These are phyloP conservation scores for Taeniopygia guttata DNA, from an alignment of 2,797 vertebrate species.

Conservation along the genomic window DNA sequence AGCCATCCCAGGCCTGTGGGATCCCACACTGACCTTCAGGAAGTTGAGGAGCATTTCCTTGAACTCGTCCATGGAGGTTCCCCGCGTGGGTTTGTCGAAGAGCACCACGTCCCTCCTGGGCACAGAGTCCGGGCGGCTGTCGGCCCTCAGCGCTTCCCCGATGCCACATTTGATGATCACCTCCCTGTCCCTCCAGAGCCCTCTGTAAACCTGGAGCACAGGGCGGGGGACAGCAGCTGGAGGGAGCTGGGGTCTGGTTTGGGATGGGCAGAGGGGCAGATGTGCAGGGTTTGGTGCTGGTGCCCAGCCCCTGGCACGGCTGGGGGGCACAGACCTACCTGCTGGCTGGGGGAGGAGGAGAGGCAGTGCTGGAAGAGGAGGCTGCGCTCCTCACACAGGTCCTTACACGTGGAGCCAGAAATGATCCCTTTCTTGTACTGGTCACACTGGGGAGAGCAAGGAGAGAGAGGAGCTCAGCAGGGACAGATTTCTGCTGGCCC, in stretches of 20 bases:
- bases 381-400: slow-evolving; percentile 86
- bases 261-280: background rate
- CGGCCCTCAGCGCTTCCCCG: slow-evolving; percentile 75
- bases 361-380: slow-evolving; percentile 88
- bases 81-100: slow-evolving; percentile 92
- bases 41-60: slow-evolving; percentile 93
- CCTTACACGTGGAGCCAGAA: slow-evolving; percentile 90
- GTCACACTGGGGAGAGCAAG: slow-evolving; percentile 82
- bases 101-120: slow-evolving; percentile 82
- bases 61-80: slow-evolving; percentile 96
- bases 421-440: slow-evolving; percentile 95
- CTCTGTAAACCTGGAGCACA: slow-evolving; percentile 86
- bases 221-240: background rate
- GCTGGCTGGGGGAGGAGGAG: slow-evolving; percentile 87
- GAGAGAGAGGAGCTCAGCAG: background rate
- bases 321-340: slow-evolving; percentile 72
- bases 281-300: background rate
- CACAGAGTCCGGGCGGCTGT: slow-evolving; percentile 69
- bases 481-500: background rate
- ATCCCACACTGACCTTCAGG: slow-evolving; percentile 82
- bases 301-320: background rate
- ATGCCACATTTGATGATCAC: slow-evolving; percentile 93
- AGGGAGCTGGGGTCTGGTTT: background rate
- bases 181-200: slow-evolving; percentile 88
- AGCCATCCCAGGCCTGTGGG: background rate